Conservation (phyloP, 2,113 vertebrate species). For the Istiophorus platypterus region DNA sequence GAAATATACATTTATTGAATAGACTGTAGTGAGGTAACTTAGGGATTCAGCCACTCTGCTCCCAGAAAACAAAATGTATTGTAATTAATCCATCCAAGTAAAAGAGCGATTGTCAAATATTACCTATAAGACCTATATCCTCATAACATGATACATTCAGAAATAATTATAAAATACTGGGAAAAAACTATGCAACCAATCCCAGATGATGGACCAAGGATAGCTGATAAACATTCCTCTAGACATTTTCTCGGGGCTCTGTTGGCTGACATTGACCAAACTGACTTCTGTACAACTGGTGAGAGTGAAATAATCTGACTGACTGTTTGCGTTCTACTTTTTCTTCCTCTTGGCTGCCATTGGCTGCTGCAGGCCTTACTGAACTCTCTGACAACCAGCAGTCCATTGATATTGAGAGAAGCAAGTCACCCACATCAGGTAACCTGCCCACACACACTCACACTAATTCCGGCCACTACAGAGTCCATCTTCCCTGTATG, state of each 20-base stretch:
- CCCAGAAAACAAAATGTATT: conserved; percentile 7
- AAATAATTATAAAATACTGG: neutral
- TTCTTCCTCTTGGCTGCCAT: conserved; percentile 46
- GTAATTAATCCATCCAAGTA: neutral
- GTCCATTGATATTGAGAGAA: conserved; percentile 94
- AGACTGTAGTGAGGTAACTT: conserved; percentile 74
- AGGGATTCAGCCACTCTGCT: conserved; percentile 60
- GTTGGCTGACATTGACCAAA: conserved; percentile 56
- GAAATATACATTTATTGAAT: neutral
- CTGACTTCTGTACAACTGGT: conserved; percentile 11
- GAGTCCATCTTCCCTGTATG: neutral
- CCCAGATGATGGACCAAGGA: neutral
- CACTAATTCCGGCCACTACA: conserved; percentile 10
- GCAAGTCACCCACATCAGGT: conserved; percentile 99
- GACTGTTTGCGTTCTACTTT: conserved; percentile 23
- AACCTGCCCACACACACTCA: conserved; percentile 64
- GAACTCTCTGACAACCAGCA: conserved; percentile 96
- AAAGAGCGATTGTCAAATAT: conserved; percentile 7
- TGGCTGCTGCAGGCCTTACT: conserved; percentile 89
- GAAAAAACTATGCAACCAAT: neutral
- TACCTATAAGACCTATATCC: neutral
- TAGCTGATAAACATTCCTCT: neutral
- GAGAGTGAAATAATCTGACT: conserved; percentile 41
- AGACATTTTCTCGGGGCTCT: conserved; percentile 40
- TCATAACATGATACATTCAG: neutral